A percentile compares a stretch with the other conserved stretches of the same genome.
Conservation (phyloP, 2,113 vertebrate genomes). For the Sphyrna mokarran region DNA sequence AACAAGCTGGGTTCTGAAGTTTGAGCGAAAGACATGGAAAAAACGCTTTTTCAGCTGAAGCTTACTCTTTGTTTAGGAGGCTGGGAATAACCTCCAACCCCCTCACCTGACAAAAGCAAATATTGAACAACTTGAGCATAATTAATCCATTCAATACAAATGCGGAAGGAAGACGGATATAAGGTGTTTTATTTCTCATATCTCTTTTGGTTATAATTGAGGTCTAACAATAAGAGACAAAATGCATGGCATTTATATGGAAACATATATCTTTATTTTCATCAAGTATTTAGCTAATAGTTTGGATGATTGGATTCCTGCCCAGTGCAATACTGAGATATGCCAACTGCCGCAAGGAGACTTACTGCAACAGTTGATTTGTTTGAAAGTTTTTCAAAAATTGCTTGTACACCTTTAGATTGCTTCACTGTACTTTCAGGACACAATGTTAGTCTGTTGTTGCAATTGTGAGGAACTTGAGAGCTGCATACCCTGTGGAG, state of each 20-base stretch:
- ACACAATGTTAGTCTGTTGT: neutral
- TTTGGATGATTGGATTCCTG: neutral
- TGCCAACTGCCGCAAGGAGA: neutral
- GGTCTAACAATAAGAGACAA: neutral
- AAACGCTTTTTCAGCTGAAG: neutral
- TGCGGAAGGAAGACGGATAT: neutral
- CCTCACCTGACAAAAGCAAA: neutral
- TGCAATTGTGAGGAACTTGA: neutral
- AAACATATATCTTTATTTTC: neutral
- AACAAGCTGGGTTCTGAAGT: neutral
- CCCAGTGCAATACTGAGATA: neutral
- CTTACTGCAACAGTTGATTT: neutral
- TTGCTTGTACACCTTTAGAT: neutral
- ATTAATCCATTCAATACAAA: neutral
- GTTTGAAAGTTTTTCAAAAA: neutral
- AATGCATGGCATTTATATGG: neutral
- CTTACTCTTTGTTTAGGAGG: neutral
- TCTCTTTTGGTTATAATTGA: neutral
- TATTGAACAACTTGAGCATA: neutral
- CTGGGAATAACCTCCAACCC: neutral
- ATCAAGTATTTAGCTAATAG: neutral
- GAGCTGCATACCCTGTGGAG: neutral
- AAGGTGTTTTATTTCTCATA: neutral
- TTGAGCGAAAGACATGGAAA: slow-evolving; percentile 8
- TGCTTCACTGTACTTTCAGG: neutral